phyloP scores from a whole-genome alignment of 2,888 invertebrate genomes.

The Sarcophaga caerulescens region DNA sequence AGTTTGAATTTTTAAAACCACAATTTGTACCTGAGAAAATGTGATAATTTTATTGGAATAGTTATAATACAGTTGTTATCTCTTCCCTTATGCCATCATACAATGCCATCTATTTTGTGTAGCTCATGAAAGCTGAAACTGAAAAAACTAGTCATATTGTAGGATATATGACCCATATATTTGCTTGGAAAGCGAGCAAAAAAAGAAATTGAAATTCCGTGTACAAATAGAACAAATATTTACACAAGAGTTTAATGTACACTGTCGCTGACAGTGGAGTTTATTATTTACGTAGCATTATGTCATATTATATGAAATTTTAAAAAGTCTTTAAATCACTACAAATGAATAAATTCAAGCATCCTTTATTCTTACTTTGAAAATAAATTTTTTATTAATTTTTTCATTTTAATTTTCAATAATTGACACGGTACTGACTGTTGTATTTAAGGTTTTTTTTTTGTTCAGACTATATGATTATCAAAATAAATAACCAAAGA shows the following conservation, averaged over 20 bases:
- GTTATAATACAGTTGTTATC: too few species aligned
- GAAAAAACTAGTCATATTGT: not conserved
- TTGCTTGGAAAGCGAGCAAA: constrained; percentile 22
- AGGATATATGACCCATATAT: constrained; percentile 32
- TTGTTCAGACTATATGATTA: too few species aligned
- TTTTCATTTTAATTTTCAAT: too few species aligned
- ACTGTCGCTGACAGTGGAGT: not conserved
- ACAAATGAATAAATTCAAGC: not conserved
- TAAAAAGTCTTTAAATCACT: not conserved
- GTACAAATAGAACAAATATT: constrained; percentile 33
- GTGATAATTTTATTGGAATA: too few species aligned
- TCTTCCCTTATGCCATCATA: not conserved
- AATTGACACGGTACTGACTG: too few species aligned
- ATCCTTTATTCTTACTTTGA: not conserved
- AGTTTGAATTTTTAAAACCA: too few species aligned
- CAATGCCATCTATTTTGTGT: not conserved
- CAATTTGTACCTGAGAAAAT: too few species aligned
- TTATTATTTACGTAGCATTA: not conserved
- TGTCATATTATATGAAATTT: not conserved
- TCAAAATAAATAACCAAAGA: too few species aligned
- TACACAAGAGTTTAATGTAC: constrained; percentile 40
- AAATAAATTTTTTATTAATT: too few species aligned
- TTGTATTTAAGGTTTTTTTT: too few species aligned
- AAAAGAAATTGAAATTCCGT: not conserved
- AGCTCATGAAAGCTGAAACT: not conserved